phyloP scores from a whole-genome alignment of 2,888 invertebrate species.

The Uropetala carovei region DNA sequence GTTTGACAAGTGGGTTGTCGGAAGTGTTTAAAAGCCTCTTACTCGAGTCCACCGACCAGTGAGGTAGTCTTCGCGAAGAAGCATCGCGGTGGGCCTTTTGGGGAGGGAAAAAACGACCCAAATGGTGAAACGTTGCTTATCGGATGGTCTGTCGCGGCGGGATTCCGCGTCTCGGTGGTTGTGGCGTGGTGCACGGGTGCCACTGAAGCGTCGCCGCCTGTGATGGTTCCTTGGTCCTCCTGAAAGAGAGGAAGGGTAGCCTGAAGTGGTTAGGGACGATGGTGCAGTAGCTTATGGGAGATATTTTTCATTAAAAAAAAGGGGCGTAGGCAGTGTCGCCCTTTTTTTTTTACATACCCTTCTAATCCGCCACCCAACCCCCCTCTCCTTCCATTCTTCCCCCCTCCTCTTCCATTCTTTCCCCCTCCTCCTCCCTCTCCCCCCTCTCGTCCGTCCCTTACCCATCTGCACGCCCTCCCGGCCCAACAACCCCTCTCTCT shows the following conservation, averaged over 20 bases:
- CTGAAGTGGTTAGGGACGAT: neutral
- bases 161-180: neutral
- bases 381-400: neutral
- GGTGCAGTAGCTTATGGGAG: too few relatives aligned
- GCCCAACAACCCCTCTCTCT: too few relatives aligned
- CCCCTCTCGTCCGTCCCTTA: too few relatives aligned
- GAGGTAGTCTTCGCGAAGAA: too few relatives aligned
- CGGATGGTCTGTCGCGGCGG: neutral
- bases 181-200: conserved; percentile 6
- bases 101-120: too few relatives aligned
- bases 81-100: too few relatives aligned
- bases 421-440: neutral
- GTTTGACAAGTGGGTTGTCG: too few relatives aligned
- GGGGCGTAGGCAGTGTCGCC: neutral
- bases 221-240: neutral
- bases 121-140: too few relatives aligned
- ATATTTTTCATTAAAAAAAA: too few relatives aligned
- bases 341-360: neutral
- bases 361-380: conserved; percentile 28
- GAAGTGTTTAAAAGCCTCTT: too few relatives aligned
- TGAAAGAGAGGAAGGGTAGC: neutral
- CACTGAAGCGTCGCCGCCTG: neutral
- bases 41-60: too few relatives aligned
- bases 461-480: too few relatives aligned
- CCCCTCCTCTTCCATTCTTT: conserved; percentile 4